phyloP scores from a whole-genome alignment of 2,888 invertebrate species.

The Stenurella melanura region DNA sequence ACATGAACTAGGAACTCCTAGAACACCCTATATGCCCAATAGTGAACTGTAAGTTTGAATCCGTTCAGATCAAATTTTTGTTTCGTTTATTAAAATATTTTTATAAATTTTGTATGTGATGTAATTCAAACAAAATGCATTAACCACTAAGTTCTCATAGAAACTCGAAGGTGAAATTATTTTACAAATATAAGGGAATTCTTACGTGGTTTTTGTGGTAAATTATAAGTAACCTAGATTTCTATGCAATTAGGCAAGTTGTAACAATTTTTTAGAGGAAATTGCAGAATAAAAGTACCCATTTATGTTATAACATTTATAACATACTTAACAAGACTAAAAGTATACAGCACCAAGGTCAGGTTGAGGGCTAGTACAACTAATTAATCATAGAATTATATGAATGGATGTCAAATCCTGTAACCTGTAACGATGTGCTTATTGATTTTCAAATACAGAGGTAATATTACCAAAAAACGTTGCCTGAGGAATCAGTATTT shows the following conservation, averaged over 20 bases:
- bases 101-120: neutral
- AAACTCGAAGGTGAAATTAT: conserved; percentile 14
- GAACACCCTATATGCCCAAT: too few relatives aligned
- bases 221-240: conserved; percentile 26
- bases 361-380: neutral
- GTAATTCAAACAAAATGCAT: neutral
- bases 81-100: neutral
- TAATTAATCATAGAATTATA: neutral
- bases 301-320: neutral
- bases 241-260: conserved; percentile 9
- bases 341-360: neutral
- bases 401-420: neutral
- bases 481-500: too few relatives aligned
- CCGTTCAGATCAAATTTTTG: too few relatives aligned
- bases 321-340: neutral
- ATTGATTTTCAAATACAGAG: too few relatives aligned
- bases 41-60: too few relatives aligned
- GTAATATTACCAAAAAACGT: too few relatives aligned
- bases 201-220: conserved; percentile 4
- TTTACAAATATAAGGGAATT: conserved; percentile 29
- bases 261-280: conserved; percentile 16
- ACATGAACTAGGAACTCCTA: too few relatives aligned
- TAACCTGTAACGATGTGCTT: too few relatives aligned
- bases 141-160: neutral
- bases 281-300: conserved; percentile 16